A percentile compares a stretch with the other conserved stretches of the same genome.
phyloP scores from a whole-genome alignment of 2,113 vertebrate species.

The Euleptes europaea region DNA sequence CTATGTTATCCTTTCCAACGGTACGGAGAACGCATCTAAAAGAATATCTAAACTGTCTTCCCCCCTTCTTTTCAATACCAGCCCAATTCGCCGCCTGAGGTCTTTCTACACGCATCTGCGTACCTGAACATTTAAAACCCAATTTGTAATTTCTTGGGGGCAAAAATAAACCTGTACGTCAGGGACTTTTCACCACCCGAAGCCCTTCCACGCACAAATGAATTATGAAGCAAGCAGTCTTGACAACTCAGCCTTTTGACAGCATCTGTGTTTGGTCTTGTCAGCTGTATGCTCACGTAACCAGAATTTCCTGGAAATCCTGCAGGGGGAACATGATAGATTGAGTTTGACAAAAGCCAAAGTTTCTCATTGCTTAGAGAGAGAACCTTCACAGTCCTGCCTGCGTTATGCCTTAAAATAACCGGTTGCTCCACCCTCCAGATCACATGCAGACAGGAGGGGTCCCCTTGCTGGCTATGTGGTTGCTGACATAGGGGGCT shows the following conservation, averaged over 20 bases:
- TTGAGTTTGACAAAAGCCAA: slow-evolving; percentile 69
- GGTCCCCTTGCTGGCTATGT: too few relatives aligned
- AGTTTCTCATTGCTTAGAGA: slow-evolving; percentile 51
- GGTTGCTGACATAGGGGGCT: too few relatives aligned
- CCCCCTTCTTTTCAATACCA: slow-evolving; percentile 3
- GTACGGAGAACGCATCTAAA: background rate
- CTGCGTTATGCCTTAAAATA: slow-evolving; percentile 40
- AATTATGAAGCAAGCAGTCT: slow-evolving; percentile 50
- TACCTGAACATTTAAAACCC: slow-evolving; percentile 38
- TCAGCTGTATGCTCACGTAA: slow-evolving; percentile 66
- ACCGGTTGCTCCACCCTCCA: background rate
- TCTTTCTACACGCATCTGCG: slow-evolving; percentile 3
- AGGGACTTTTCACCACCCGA: slow-evolving; percentile 39
- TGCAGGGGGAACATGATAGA: slow-evolving; percentile 72
- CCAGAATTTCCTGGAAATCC: slow-evolving; percentile 72
- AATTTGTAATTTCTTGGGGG: slow-evolving; percentile 37
- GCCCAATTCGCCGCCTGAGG: slow-evolving; percentile 15
- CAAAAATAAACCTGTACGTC: slow-evolving; percentile 26
- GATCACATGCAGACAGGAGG: background rate
- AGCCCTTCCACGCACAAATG: slow-evolving; percentile 62
- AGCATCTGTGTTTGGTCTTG: slow-evolving; percentile 69
- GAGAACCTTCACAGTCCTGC: slow-evolving; percentile 54
- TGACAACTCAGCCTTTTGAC: slow-evolving; percentile 62
- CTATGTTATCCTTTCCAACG: slow-evolving; percentile 10
- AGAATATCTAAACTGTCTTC: background rate